Evolutionary conservation across 2,797 vertebrate genomes (phyloP).

Genomic region (Micromesistius poutassou): DNA sequence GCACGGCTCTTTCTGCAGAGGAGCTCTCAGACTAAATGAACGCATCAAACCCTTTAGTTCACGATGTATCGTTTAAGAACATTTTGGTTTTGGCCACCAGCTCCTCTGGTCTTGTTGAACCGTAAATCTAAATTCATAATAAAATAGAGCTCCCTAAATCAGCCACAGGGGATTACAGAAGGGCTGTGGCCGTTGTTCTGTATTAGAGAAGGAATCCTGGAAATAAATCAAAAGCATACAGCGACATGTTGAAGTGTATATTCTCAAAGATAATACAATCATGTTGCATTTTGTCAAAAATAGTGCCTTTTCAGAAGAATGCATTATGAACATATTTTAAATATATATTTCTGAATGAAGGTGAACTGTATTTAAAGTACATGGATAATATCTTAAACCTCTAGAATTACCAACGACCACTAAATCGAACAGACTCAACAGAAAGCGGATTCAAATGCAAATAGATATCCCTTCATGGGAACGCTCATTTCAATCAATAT

Average conservation of each 20-base stretch:
- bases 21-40: too few relatives aligned
- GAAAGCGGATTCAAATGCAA: too few relatives aligned
- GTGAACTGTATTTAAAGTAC: not conserved
- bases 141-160: not conserved
- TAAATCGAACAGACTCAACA: too few relatives aligned
- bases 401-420: too few relatives aligned
- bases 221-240: not conserved
- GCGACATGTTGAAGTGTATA: not conserved
- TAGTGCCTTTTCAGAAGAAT: not conserved
- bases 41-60: not conserved
- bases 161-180: not conserved
- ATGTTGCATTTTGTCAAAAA: not conserved
- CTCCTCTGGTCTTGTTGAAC: not conserved
- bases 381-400: too few relatives aligned
- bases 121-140: not conserved
- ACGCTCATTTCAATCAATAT: not conserved
- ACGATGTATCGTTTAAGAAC: not conserved
- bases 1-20: not conserved
- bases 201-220: not conserved
- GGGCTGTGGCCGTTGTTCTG: not conserved
- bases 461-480: not conserved
- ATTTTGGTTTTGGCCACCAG: not conserved
- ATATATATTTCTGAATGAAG: not conserved
- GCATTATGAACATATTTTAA: not conserved
- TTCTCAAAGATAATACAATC: too few relatives aligned